Evolutionary conservation across 92 coral and sea anemone genomes (phyloP), one percentile per base, ranked within the genome.

Genomic region (Hydrozoanthus gracilis): DNA sequence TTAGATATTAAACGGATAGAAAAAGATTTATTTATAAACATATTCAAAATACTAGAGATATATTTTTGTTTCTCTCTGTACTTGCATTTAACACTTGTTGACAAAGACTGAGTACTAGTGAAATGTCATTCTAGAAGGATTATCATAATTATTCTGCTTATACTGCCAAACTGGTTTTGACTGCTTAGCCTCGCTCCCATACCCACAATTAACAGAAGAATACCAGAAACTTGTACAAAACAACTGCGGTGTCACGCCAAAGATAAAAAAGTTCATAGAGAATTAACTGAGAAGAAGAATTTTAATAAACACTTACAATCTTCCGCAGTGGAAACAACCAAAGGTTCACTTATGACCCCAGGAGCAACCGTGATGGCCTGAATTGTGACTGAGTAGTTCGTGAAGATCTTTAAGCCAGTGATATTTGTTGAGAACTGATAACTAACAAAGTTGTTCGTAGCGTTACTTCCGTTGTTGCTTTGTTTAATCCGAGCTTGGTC

Each of bases 361-460:
- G 56, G 4, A 39, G 60, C 56, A 79, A 79, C 8, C 10, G 84
- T 79, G 8, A 79, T 45, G 13, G 84, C 84, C 51, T 79, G 84
- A 3, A 79, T 5, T 44, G 16, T 20, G 73, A 79, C 64, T 8
- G 84, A 61, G 44, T 79, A 79, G 72, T 79, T 79, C 7, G 84
- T 79, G n/a, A 79, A 79, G 12, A 79, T 79, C 73, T 60, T 79
- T 44, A 79, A 47, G 15, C 84, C 73, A 51, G 72, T 79, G 7
- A 79, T 62, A 45, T 79, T 79, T 7, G n/a, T 47, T 1, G 73
- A 79, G 45, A 56, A 79, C 44, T 54, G 72, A 46, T 79, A 39
- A 61, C 64, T 56, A 5, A 46, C 9, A 50, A 9, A 7, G 17
- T 16, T 62, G 4, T 45, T 64, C 35, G 54, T 61, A 16, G 44